A percentile compares a stretch with the other conserved stretches of the same genome.
phyloP scores from a whole-genome alignment of 2,888 invertebrate species.

The Petrolisthes cinctipes region DNA sequence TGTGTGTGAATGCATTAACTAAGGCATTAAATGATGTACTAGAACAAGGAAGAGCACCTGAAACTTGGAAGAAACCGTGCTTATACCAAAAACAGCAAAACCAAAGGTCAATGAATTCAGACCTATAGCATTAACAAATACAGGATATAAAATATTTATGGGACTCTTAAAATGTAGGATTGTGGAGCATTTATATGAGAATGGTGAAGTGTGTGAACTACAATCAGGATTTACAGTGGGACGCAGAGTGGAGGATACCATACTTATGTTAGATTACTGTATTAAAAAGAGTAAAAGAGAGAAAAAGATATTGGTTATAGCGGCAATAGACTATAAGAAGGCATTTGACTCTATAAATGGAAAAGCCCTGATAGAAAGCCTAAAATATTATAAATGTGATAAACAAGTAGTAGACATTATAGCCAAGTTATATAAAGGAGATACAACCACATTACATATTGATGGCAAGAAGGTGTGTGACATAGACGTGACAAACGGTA shows the following conservation, averaged over 20 bases:
- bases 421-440: neutral
- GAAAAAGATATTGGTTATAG: neutral
- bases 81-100: neutral
- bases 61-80: neutral
- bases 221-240: neutral
- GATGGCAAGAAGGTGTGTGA: neutral
- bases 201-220: neutral
- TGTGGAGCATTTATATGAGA: neutral
- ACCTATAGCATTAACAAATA: neutral
- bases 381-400: neutral
- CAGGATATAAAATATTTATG: neutral
- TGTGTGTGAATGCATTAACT: neutral
- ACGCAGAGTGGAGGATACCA: neutral
- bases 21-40: neutral
- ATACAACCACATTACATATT: neutral
- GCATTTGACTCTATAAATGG: neutral
- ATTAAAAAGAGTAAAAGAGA: neutral
- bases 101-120: neutral
- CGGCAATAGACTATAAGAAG: neutral
- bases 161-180: neutral
- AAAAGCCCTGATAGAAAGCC: neutral
- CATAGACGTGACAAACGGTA: neutral
- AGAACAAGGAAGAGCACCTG: neutral
- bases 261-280: neutral
- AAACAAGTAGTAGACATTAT: neutral